Evolutionary conservation across 2,888 invertebrate species (phyloP).

Genomic region (Euzetes globulus): DNA sequence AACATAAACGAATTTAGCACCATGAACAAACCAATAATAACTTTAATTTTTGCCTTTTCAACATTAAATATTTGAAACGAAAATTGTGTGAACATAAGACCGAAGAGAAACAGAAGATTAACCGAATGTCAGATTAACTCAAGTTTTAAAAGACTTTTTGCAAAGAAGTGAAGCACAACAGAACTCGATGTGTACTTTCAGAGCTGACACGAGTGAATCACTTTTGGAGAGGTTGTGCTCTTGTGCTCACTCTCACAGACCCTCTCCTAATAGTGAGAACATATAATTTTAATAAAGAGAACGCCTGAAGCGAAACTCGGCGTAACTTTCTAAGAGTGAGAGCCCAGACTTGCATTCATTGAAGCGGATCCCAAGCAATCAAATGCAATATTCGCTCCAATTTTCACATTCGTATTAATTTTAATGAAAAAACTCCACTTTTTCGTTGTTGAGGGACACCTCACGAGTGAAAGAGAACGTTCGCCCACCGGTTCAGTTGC

Average conservation of each 20-base stretch:
- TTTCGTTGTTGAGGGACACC: neutral
- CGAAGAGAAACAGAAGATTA: neutral
- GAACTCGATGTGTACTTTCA: neutral
- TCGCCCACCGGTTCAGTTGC: neutral
- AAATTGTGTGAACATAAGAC: too few relatives aligned
- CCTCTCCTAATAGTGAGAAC: neutral
- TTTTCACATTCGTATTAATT: neutral
- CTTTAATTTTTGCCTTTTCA: too few relatives aligned
- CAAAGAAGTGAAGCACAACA: neutral
- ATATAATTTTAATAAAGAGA: conserved; percentile 15
- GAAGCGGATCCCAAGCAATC: neutral
- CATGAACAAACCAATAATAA: too few relatives aligned
- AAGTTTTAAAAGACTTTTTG: neutral
- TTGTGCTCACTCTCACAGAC: conserved; percentile 3
- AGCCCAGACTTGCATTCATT: neutral
- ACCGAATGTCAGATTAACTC: neutral
- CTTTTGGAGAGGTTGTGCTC: neutral
- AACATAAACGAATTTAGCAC: too few relatives aligned
- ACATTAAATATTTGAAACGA: too few relatives aligned
- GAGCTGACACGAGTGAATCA: neutral
- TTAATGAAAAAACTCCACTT: neutral
- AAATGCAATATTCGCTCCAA: neutral
- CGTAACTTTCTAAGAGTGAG: neutral
- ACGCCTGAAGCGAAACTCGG: neutral
- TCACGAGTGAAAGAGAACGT: neutral